Base-by-base conservation (phyloP, 2,888 invertebrate species). In the Copidosoma aretas region DNA sequence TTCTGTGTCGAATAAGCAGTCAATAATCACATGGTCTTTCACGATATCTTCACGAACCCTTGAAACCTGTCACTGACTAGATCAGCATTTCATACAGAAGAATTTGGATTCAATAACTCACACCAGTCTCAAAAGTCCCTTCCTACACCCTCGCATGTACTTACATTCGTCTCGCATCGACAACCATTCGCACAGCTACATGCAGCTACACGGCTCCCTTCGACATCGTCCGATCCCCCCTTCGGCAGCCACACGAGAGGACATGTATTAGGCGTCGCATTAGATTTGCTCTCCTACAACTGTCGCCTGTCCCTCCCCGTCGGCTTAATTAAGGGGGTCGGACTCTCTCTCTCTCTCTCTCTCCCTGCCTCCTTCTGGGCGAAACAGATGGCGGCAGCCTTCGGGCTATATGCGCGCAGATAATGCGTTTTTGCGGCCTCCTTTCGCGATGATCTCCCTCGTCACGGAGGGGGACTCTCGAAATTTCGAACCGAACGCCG, bases 301-400 rank as follows among this genome's bases (percentile, higher is more conserved):
- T 79, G 79, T 79, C 79, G 76, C 77, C 76, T n/a, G n/a, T n/a
- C n/a, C n/a, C n/a, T 43, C 22, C 10, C n/a, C 25, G 61, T 3
- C 39, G 75, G 76, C 74, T 79, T 82, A 82, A 82, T 82, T 83
- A 79, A 79, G 78, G 79, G 77, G 66, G 59, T 25, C 25, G 39
- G 21, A 17, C 43, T 25, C 24, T 17, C 39, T n/a, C n/a, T n/a
- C n/a, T n/a, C n/a, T n/a, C n/a, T n/a, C n/a, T n/a, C n/a, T n/a
- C n/a, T n/a, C n/a, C n/a, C n/a, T n/a, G n/a, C n/a, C n/a, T 41
- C 4, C 21, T 19, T 10, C 43, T 19, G 51, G 25, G 22, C 75
- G 79, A 80, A 81, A 81, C 83, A 82, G 82, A 83, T 83, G 83
- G 81, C 77, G 77, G 71, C 32, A 32, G 32, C 81, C 82, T 80